These are phyloP conservation scores for Catharus fuscescens DNA, from an alignment of 2,113 vertebrate genomes.

Conservation along the genomic window DNA sequence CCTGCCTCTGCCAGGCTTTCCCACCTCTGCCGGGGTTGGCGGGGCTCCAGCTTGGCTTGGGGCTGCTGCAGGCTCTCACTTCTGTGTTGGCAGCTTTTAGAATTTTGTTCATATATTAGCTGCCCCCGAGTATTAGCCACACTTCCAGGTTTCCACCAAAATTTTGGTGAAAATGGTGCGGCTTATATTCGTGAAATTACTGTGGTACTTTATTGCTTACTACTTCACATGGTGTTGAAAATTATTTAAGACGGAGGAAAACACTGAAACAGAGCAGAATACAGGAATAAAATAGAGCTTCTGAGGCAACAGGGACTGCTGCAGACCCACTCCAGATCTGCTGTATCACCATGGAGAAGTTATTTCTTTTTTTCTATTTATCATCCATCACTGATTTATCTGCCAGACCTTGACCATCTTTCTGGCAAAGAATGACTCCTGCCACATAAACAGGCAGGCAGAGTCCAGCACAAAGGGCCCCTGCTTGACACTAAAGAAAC, in stretches of 20 bases:
- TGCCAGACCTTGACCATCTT: not conserved
- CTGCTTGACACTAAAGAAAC: not conserved
- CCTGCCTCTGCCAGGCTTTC: too few species aligned
- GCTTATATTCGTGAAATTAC: too few species aligned
- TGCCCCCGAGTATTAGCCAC: too few species aligned
- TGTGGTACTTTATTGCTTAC: not conserved
- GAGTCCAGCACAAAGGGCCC: not conserved
- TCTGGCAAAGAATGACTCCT: not conserved
- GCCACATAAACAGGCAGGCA: not conserved
- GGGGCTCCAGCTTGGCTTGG: too few species aligned
- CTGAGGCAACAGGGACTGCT: accelerated
- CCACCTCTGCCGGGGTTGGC: too few species aligned
- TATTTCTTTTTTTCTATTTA: not conserved
- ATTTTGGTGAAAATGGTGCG: too few species aligned
- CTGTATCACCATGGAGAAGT: not conserved
- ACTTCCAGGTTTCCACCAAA: too few species aligned
- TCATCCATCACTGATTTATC: not conserved
- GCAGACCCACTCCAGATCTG: not conserved
- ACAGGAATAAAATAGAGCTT: not conserved
- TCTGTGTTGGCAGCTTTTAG: too few species aligned
- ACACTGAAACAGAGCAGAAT: not conserved
- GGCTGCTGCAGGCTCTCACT: too few species aligned
- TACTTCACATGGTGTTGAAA: not conserved
- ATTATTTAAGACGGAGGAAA: constrained; percentile 15
- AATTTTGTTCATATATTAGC: too few species aligned